Percentiles rank a stretch among this genome's conserved stretches.
phyloP scores from a whole-genome alignment of 2,888 invertebrate species.

The Sarcophaga carnaria region DNA sequence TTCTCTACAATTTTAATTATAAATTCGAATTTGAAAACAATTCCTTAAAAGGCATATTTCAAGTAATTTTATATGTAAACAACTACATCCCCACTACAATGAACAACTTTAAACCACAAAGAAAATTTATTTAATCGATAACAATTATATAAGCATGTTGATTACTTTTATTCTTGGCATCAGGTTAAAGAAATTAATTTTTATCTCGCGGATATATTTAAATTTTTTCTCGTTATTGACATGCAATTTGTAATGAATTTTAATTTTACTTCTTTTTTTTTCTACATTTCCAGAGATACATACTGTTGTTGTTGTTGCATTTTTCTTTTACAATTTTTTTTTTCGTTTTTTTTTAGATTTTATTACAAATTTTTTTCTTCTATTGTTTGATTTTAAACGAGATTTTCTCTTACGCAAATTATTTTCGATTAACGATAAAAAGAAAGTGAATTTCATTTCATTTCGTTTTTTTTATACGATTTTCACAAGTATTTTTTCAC shows the following conservation, averaged over 20 bases:
- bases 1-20: too few species aligned
- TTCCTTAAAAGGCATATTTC: too few species aligned
- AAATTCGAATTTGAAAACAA: too few species aligned
- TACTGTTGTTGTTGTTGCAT: too few species aligned
- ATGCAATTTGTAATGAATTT: not conserved
- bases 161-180: not conserved
- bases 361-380: too few species aligned
- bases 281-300: too few species aligned
- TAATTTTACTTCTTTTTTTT: not conserved
- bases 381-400: not conserved
- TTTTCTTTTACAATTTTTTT: too few species aligned
- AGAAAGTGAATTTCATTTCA: conserved; percentile 45
- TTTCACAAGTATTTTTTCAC: conserved; percentile 18
- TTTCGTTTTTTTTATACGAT: conserved; percentile 22
- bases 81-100: too few species aligned
- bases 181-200: not conserved
- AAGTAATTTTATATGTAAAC: too few species aligned
- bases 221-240: not conserved
- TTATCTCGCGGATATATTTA: not conserved
- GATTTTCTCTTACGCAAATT: conserved; percentile 51
- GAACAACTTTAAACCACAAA: too few species aligned
- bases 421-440: conserved; percentile 29
- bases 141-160: not conserved
- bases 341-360: not conserved
- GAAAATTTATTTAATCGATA: too few species aligned